These are phyloP conservation scores for Hylia prasina DNA, from an alignment of 2,113 vertebrate species.

Conservation along the genomic window DNA sequence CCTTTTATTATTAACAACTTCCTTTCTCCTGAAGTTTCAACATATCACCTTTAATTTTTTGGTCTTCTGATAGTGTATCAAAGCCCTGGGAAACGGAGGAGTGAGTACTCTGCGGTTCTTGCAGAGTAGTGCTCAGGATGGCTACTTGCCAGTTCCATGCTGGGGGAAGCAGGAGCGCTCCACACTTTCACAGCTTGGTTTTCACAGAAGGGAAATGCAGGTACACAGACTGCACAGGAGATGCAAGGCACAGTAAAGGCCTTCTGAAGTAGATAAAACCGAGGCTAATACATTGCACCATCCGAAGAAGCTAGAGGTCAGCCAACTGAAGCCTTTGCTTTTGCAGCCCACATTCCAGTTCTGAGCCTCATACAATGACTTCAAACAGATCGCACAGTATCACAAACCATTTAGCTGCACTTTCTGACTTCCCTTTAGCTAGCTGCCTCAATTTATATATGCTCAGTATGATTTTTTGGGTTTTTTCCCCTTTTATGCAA, in stretches of 20 bases:
- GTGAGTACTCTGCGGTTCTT: neutral
- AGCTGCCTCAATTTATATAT: neutral
- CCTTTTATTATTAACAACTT: neutral
- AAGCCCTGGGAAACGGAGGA: neutral
- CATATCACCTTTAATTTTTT: neutral
- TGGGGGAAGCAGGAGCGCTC: neutral
- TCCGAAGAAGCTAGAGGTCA: neutral
- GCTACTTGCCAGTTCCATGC: neutral
- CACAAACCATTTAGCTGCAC: neutral
- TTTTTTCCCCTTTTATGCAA: neutral
- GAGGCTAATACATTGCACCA: neutral
- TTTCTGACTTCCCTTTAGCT: neutral
- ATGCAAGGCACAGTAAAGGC: neutral
- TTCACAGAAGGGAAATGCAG: neutral
- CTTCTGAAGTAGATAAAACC: neutral
- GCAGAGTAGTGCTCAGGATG: neutral
- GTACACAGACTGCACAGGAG: neutral
- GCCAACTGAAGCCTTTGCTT: neutral
- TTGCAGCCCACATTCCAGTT: neutral
- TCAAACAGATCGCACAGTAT: neutral
- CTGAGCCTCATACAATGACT: neutral
- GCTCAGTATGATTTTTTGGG: fast-evolving
- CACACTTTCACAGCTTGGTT: neutral
- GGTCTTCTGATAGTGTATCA: neutral
- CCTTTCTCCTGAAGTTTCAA: neutral